phyloP scores from a whole-genome alignment of 2,113 vertebrate species.

The Corythoichthys haematopterus region DNA sequence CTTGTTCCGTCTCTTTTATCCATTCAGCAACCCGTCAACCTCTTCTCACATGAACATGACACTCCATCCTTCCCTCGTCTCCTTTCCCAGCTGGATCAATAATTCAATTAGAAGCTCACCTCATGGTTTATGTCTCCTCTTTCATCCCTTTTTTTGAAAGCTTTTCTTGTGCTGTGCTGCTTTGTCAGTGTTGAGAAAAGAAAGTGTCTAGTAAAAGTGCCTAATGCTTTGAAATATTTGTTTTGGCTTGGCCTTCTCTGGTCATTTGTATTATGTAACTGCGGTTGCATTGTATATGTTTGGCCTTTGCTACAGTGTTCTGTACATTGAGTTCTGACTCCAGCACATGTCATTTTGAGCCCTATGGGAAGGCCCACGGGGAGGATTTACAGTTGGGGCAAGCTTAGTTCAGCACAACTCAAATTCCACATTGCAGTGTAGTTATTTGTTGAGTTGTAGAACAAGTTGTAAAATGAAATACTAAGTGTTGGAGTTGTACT shows the following conservation, averaged over 20 bases:
- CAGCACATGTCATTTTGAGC: constrained; percentile 37
- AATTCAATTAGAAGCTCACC: constrained; percentile 56
- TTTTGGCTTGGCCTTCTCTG: background rate
- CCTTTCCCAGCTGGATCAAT: constrained; percentile 65
- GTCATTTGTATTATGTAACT: constrained; percentile 27
- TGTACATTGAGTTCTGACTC: constrained; percentile 26
- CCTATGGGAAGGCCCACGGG: constrained; percentile 37
- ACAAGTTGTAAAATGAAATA: background rate
- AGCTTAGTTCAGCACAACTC: constrained; percentile 14
- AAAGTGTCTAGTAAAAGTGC: background rate
- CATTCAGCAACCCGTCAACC: constrained; percentile 14
- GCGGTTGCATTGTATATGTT: background rate
- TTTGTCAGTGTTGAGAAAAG: background rate
- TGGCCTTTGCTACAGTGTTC: constrained; percentile 5
- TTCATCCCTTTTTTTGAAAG: constrained; percentile 5
- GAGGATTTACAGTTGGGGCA: constrained; percentile 27
- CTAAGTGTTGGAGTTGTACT: background rate
- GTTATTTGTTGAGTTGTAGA: constrained; percentile 13
- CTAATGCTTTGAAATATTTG: background rate
- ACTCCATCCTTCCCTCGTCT: constrained; percentile 53
- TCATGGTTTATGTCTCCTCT: constrained; percentile 27
- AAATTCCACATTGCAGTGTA: constrained; percentile 23
- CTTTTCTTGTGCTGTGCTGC: background rate
- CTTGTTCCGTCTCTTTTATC: constrained; percentile 2
- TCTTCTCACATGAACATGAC: constrained; percentile 45